Evolutionary conservation across 2,888 invertebrate genomes (phyloP).

Genomic region (Disparrhopalites patrizii): DNA sequence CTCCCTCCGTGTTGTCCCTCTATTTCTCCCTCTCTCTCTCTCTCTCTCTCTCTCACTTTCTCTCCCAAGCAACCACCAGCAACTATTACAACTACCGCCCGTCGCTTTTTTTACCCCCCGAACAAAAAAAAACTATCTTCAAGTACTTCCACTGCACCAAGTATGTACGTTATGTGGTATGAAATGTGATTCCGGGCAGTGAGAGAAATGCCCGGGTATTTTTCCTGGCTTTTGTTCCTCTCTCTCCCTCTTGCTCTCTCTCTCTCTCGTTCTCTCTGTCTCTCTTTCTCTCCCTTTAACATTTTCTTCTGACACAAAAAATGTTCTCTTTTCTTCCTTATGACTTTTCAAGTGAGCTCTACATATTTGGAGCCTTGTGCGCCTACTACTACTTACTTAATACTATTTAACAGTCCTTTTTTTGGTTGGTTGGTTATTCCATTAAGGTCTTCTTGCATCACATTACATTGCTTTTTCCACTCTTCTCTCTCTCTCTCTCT

Average conservation of each 20-base stretch:
- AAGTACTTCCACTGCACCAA: background rate
- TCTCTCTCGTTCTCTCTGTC: background rate
- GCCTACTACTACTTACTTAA: too few species aligned
- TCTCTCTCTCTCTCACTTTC: too few species aligned
- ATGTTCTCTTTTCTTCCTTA: too few species aligned
- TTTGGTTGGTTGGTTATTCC: constrained; percentile 22
- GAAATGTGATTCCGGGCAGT: background rate
- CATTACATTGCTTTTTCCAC: constrained; percentile 13
- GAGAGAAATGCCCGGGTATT: constrained; percentile 9
- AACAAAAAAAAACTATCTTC: constrained; percentile 5
- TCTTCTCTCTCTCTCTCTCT: constrained; percentile 3
- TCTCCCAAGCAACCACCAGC: background rate
- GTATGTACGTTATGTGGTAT: background rate
- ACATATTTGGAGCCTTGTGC: too few species aligned
- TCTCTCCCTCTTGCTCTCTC: background rate
- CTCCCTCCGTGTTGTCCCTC: too few species aligned
- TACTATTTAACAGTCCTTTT: too few species aligned
- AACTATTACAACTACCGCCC: background rate
- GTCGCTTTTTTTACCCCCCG: constrained; percentile 3
- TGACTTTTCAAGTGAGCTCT: too few species aligned
- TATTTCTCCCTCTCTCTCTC: background rate
- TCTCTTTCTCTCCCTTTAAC: background rate
- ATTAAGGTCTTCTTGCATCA: constrained; percentile 23
- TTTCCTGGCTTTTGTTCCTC: background rate
- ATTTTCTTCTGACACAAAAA: too few species aligned